phyloP scores from a whole-genome alignment of 1,140 invertebrate species.

The Leptinotarsa texana region DNA sequence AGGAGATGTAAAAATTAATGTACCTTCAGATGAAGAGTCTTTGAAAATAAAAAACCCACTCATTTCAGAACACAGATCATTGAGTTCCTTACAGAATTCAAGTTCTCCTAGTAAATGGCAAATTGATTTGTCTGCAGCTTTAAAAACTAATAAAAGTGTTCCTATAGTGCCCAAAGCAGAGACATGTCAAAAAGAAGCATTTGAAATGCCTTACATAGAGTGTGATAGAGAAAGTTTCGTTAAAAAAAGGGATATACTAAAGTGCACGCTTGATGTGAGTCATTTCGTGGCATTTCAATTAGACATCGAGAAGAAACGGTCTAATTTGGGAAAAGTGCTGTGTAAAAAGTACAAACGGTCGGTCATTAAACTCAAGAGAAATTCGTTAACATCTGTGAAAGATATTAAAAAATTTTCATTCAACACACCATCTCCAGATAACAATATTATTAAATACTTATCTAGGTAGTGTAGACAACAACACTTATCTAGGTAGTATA shows the following conservation, averaged over 20 bases:
- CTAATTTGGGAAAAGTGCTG: constrained; percentile 60
- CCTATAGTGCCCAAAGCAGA: constrained; percentile 33
- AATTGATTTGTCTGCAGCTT: constrained; percentile 47
- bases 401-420: constrained; percentile 6
- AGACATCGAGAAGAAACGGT: constrained; percentile 45
- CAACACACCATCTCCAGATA: constrained; percentile 64
- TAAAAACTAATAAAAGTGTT: constrained; percentile 38
- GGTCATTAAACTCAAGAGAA: constrained; percentile 16
- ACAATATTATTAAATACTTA: constrained; percentile 41
- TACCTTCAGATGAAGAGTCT: background rate
- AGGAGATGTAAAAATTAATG: background rate
- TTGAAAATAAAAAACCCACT: background rate
- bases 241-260: constrained; percentile 26
- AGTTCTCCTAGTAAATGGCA: constrained; percentile 1
- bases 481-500: constrained; percentile 20
- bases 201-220: constrained; percentile 48
- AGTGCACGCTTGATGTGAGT: constrained; percentile 51
- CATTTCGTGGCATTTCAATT: constrained; percentile 1
- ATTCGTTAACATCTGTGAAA: background rate
- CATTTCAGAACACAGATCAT: background rate
- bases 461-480: background rate
- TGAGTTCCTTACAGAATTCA: background rate
- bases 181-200: constrained; percentile 37
- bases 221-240: constrained; percentile 36
- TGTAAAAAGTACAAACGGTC: constrained; percentile 48